Evolutionary conservation across 2,797 vertebrate genomes (phyloP).

Genomic region (Loriculus beryllinus): DNA sequence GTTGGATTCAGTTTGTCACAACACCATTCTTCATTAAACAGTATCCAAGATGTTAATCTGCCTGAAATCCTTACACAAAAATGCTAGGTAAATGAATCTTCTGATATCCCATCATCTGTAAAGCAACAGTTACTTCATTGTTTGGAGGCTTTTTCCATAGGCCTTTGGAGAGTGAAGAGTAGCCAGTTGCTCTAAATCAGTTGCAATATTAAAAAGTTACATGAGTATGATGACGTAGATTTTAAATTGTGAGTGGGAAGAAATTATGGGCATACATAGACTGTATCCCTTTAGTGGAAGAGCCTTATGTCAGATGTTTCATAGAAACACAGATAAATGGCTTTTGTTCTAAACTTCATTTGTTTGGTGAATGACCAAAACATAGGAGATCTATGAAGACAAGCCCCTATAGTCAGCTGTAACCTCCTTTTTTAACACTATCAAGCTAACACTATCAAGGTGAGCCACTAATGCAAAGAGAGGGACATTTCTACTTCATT

Average conservation of each 20-base stretch:
- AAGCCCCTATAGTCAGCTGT: background rate
- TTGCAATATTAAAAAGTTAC: background rate
- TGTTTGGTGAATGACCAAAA: background rate
- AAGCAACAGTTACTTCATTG: background rate
- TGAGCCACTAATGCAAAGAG: background rate
- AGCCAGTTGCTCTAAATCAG: background rate
- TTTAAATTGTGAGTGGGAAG: background rate
- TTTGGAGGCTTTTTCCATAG: background rate
- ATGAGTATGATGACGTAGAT: background rate
- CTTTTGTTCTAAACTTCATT: background rate
- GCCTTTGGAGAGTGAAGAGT: background rate
- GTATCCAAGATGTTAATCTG: background rate
- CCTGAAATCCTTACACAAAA: conserved; percentile 41
- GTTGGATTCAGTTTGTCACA: background rate
- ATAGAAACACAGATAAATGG: background rate
- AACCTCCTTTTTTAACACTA: background rate
- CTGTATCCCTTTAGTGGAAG: background rate
- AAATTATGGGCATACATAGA: background rate
- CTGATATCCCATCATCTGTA: background rate
- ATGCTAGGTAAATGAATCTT: background rate
- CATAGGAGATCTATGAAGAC: background rate
- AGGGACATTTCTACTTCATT: conserved; percentile 12
- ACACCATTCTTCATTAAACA: conserved; percentile 5
- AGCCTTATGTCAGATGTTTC: background rate
- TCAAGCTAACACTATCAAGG: background rate